Evolutionary conservation across 2,888 invertebrate genomes (phyloP), one percentile per base, ranked within the genome.

Genomic region (Xiphydria camelus): DNA sequence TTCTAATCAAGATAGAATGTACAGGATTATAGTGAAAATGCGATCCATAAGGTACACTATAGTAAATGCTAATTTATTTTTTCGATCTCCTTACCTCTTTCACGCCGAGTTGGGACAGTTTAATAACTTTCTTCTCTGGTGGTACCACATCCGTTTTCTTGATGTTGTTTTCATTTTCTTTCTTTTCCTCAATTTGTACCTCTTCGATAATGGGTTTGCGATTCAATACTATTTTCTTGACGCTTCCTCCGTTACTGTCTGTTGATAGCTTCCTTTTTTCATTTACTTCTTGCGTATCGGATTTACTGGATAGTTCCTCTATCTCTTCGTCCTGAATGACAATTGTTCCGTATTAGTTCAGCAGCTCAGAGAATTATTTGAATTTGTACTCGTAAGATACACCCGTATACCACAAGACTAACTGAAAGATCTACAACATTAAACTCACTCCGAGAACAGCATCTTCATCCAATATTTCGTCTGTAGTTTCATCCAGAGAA

Each of bases 151-250:
- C 49, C 35, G 49, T 49, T 12, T 51, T 51, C 36, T 56, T 55
- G 10, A 47, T 17, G 48, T 57, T 15, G 45, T 62, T 60, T 45
- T 57, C 55, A 15, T 38, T 35, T 22, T 68, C 66, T 7, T 48
- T 59, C 12, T 49, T 48, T 33, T 56, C 51, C 12, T 66, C 68
- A 9, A 57, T 47, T 51, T 72, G 72, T 2, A 66, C 45, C 45
- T 73, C 71, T 46, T 75, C 73, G 4, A 74, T 66, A 14, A 68
- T 59, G 41, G 64, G 62, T 37, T 70, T 70, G 9, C 70, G 64
- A 57, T 85, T 84, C 29, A 86, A 69, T 23, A 85, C 78, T 39
- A 86, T 79, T 76, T 87, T 88, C 59, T 85, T 86, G 0, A 80
- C 62, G 29, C 51, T 61, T 12, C 44, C 37, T 23, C 39, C 31